Percentiles rank a stretch among this genome's conserved stretches.
Conservation (phyloP, 2,888 invertebrate species). For the Metallyticus violacea region DNA sequence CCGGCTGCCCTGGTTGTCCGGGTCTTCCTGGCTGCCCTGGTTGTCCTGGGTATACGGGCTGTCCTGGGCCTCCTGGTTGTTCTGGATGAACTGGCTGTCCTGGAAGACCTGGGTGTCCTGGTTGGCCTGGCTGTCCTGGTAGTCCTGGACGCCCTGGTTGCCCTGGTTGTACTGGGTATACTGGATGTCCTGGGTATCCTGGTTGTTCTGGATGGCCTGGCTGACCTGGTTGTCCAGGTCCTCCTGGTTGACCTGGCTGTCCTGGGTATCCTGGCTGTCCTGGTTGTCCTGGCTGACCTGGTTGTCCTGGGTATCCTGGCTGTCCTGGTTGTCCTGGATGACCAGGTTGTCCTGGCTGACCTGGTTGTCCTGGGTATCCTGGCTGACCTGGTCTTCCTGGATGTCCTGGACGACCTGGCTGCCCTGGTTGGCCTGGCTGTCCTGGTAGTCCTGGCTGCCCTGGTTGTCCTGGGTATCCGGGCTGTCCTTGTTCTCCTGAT, state of each 20-base stretch:
- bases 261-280: neutral
- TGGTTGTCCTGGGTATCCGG: slow-evolving; percentile 8
- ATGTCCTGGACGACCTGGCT: slow-evolving; percentile 30
- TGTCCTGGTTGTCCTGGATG: slow-evolving; percentile 37
- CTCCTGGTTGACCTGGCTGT: neutral
- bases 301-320: slow-evolving; percentile 26
- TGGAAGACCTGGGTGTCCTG: neutral
- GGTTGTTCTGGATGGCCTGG: neutral
- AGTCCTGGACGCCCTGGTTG: too few relatives aligned
- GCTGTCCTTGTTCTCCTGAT: slow-evolving; percentile 20
- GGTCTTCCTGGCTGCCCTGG: neutral
- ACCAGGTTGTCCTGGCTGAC: slow-evolving; percentile 46
- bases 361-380: slow-evolving; percentile 47
- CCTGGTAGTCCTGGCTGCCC: slow-evolving; percentile 19
- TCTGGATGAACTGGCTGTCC: neutral
- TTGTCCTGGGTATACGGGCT: neutral
- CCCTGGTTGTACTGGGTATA: neutral
- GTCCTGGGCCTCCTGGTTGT: neutral
- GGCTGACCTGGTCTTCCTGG: slow-evolving; percentile 37
- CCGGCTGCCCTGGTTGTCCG: neutral
- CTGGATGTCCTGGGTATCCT: neutral
- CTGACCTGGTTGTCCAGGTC: neutral
- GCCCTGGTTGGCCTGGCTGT: slow-evolving; percentile 13
- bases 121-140: neutral
- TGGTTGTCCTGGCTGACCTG: neutral